phyloP scores from a whole-genome alignment of 2,113 vertebrate species.

The Prochilodus magdalenae region DNA sequence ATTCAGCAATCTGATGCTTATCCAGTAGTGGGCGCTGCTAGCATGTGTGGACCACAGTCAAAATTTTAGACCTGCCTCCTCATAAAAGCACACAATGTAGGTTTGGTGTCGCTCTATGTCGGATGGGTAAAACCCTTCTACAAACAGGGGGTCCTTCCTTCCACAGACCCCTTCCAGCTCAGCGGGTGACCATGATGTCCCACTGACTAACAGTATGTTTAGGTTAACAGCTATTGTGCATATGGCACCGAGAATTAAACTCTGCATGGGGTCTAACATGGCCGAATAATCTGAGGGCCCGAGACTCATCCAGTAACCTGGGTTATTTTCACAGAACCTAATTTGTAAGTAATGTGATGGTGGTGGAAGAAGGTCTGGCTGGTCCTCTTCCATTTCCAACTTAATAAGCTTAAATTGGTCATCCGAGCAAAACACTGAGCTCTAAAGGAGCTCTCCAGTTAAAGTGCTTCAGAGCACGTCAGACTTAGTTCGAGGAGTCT shows the following conservation, averaged over 20 bases:
- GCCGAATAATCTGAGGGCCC: conserved; percentile 5
- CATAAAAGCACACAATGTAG: too few species aligned
- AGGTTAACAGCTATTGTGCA: neutral
- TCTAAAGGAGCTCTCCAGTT: conserved; percentile 6
- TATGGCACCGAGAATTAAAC: conserved; percentile 11
- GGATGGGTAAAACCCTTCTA: neutral
- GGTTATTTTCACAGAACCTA: neutral
- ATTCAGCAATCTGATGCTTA: too few species aligned
- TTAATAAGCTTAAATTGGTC: conserved; percentile 23
- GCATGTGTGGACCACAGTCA: too few species aligned
- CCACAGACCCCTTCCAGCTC: neutral
- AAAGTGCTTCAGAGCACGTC: neutral
- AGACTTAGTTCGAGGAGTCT: neutral
- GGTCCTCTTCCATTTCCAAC: conserved; percentile 13
- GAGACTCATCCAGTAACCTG: neutral
- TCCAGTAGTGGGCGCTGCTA: too few species aligned
- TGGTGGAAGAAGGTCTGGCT: neutral
- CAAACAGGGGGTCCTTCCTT: neutral
- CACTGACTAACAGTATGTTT: conserved; percentile 8
- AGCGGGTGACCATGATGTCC: conserved; percentile 8
- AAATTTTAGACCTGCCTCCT: too few species aligned
- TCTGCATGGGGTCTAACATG: neutral
- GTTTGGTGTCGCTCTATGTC: neutral
- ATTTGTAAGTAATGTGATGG: neutral
- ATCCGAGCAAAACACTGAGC: conserved; percentile 7